Evolutionary conservation across 2,113 vertebrate genomes (phyloP), one percentile per base, ranked within the genome.

Genomic region (Cyphomyrus discorhynchus): DNA sequence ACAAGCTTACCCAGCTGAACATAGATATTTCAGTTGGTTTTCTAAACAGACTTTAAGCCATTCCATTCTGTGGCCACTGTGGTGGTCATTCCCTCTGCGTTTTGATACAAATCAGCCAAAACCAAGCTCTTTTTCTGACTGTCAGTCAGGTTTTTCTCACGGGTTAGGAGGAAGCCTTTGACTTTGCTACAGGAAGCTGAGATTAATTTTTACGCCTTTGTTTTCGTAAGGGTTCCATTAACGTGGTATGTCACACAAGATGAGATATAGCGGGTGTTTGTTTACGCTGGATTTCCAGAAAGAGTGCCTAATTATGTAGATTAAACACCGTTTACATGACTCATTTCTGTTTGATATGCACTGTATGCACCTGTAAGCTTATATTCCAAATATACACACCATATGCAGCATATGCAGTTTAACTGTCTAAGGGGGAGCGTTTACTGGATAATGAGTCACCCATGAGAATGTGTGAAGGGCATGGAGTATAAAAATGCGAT

Each of bases 171-270:
- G 24, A 53, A 87, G 8, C 56, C 52, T 45, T 13, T 35, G 53
- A 82, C 45, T 89, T 56, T 10, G 27, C 19, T 89, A 86, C 85
- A 86, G 5, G 45, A 56, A 87, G 62, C 31, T 31, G 15, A 35
- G n/a, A 35, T 87, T 77, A 70, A 58, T 70, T 86, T 35, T 17
- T 77, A 87, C 35, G 3, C 53, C 42, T 46, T 88, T 58, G 31
- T 58, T 90, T 90, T 87, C 39, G 58, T 87, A 58, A 90, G 66
- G 45, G 42, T 42, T 49, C 47, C 49, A 39, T 21, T 89, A 82
- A 31, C 31, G 10, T 31, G 49, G 49, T 45, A 77, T 47, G 49
- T 52, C 31, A 56, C 8, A 42, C 5, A 42, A 66, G 56, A 88
- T 62, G 42, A 42, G 74, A 35, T 80, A 42, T 42, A 80, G 74